Evolutionary conservation across 92 coral and sea anemone species (phyloP).

Genomic region (Desmophyllum pertusum): DNA sequence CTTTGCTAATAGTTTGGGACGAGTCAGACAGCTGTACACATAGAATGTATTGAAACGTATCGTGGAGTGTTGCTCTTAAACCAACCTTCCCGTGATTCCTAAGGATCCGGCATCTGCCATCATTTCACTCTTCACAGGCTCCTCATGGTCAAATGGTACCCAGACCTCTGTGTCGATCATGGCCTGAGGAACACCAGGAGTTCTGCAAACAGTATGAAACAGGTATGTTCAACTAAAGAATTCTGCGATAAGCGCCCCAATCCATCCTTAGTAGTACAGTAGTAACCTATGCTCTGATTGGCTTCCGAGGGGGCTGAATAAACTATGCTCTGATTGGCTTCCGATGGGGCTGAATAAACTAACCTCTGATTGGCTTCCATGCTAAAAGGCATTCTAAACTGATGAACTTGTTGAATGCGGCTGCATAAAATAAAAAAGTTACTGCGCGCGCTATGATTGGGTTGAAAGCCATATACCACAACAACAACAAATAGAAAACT

Average conservation of each 20-base stretch:
- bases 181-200: conserved; percentile 50
- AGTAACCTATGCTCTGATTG: neutral
- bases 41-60: too few relatives aligned
- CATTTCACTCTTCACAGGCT: neutral
- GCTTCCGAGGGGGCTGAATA: neutral
- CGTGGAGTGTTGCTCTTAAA: neutral
- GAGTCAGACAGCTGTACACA: too few relatives aligned
- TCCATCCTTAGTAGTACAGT: neutral
- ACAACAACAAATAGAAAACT: too few relatives aligned
- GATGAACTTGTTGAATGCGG: too few relatives aligned
- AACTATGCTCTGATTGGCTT: neutral
- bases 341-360: neutral
- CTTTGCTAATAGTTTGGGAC: too few relatives aligned
- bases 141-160: conserved; percentile 61
- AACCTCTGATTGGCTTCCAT: neutral
- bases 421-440: too few relatives aligned
- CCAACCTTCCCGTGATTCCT: conserved; percentile 75
- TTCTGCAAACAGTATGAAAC: conserved; percentile 21
- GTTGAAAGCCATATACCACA: too few relatives aligned
- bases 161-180: conserved; percentile 73
- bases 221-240: neutral
- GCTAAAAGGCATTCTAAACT: too few relatives aligned
- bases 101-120: conserved; percentile 63
- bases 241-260: neutral
- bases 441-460: too few relatives aligned